Conservation (phyloP, 35 echinoderm and acorn worm species). For the Apostichopus parvimensis region DNA sequence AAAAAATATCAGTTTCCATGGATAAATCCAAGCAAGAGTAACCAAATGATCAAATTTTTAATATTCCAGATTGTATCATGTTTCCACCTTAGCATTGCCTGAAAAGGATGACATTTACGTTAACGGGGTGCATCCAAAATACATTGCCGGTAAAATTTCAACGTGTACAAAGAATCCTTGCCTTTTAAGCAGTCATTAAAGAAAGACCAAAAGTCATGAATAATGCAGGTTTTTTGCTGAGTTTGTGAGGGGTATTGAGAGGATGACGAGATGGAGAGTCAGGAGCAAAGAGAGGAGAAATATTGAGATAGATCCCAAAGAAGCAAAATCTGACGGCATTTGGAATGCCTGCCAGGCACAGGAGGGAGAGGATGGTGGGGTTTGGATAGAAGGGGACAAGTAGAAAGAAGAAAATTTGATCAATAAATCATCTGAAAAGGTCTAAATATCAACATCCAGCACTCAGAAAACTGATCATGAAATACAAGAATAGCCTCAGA, state of each 20-base stretch:
- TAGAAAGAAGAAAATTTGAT: no score
- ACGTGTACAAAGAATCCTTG: not conserved
- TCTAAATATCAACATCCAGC: no score
- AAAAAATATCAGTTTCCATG: not conserved
- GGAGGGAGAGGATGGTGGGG: not conserved
- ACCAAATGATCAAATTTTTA: conserved; percentile 3
- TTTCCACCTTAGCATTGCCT: not conserved
- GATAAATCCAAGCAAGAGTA: not conserved
- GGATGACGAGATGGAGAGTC: not conserved
- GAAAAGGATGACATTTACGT: conserved; percentile 15
- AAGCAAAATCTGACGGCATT: not conserved
- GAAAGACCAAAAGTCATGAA: conserved; percentile 21
- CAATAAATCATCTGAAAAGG: no score
- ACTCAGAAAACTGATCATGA: no score
- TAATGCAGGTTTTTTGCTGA: not conserved
- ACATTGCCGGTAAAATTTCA: not conserved
- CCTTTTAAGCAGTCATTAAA: not conserved
- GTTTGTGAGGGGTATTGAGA: no score
- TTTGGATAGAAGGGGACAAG: no score
- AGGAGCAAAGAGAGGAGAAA: not conserved
- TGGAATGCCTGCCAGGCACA: not conserved
- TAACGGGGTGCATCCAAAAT: not conserved
- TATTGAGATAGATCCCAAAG: not conserved
- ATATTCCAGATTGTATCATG: conserved; percentile 18
- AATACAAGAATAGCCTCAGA: no score